Evolutionary conservation across 2,888 invertebrate genomes (phyloP), one percentile per base, ranked within the genome.

Genomic region (Tetragnatha montana): DNA sequence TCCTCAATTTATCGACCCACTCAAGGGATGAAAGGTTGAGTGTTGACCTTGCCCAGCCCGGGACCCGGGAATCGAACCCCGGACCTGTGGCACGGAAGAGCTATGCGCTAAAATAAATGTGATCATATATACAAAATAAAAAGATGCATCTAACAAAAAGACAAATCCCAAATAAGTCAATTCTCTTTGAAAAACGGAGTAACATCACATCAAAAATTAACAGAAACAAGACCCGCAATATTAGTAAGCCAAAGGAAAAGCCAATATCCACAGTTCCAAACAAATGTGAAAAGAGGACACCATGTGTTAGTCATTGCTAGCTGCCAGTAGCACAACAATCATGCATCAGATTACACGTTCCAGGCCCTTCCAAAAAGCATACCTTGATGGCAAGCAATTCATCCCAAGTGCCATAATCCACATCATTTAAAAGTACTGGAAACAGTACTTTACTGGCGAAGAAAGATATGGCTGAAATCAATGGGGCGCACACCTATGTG

Each of bases 361-460:
- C 69, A 76, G 49, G 49, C 82, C 76, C 83, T 47, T 51, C 10
- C 76, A 79, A 71, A 78, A 85, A 70, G 73, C 85, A 80, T 89
- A 89, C 89, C 89, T 89, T 84, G 51, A 85, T 60, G 51, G 83
- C 73, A 69, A 89, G 69, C 81, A 73, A 85, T 47, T 76, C 76
- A 78, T 75, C 81, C 89, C 85, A 89, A 17, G 89, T 84, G 10
- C 85, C 89, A 69, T 76, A 76, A 60, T 89, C 89, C 84, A 85
- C 81, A 80, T 84, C 79, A 68, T 80, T 84, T 85, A 89, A 89
- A 76, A 89, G 35, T 50, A 74, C 89, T 10, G 89, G 89, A 70
- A 89, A 76, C 51, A 89, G 49, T 70, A 89, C 76, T 71, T 75
- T 85, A 85, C 81, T 89, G 14, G 89, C 71, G 85, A 89, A 85